Conservation (phyloP, 1,140 invertebrate genomes). For the Paramacrobiotus metropolitanus region DNA sequence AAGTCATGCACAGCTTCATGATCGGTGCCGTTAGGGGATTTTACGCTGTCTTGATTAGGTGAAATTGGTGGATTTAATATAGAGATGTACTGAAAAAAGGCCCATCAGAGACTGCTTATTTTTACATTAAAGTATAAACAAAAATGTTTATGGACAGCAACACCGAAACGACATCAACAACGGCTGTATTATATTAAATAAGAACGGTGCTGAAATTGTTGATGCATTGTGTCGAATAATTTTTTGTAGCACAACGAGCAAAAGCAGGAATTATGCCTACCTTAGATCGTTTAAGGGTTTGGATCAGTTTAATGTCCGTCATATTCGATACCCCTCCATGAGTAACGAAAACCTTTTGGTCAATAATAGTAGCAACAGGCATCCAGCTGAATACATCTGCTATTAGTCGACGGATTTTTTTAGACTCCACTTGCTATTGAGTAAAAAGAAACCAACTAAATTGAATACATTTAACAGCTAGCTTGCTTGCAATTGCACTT, state of each 20-base stretch:
- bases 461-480: too few species aligned
- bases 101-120: constrained; percentile 4
- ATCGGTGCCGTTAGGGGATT: too few species aligned
- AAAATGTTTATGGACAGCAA: too few species aligned
- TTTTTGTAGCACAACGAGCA: too few species aligned
- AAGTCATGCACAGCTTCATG: not conserved
- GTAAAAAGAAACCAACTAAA: constrained; percentile 6
- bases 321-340: constrained; percentile 65
- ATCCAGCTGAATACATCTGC: constrained; percentile 70
- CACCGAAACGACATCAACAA: too few species aligned
- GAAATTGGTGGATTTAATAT: not conserved
- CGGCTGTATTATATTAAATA: too few species aligned
- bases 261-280: constrained; percentile 13
- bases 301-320: constrained; percentile 48
- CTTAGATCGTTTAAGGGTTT: constrained; percentile 24
- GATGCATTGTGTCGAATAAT: too few species aligned
- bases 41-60: too few species aligned
- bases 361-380: constrained; percentile 60
- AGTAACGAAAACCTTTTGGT: constrained; percentile 57
- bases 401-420: constrained; percentile 43
- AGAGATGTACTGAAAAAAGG: not conserved
- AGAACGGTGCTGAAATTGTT: constrained; percentile 1
- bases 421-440: constrained; percentile 23
- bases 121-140: too few species aligned
- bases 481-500: not conserved